Evolutionary conservation across 2,113 vertebrate genomes (phyloP).

Genomic region (Cochlearius cochlearius): DNA sequence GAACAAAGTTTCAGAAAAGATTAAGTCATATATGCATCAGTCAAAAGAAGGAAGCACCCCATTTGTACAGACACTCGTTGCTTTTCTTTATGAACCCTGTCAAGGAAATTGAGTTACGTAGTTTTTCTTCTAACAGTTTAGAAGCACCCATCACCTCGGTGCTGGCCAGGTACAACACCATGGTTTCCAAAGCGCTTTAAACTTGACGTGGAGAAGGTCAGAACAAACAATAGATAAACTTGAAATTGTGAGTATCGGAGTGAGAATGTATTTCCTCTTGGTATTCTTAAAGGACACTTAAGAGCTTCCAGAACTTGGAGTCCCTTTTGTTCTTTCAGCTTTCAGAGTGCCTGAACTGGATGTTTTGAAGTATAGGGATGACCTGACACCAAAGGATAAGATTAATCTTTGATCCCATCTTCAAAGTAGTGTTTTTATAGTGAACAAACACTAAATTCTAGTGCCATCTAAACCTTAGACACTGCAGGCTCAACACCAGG

Average conservation of each 20-base stretch:
- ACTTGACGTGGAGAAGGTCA: neutral
- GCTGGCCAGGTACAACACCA: neutral
- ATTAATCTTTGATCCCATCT: neutral
- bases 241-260: neutral
- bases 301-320: neutral
- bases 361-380: neutral
- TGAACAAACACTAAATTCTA: neutral
- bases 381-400: neutral
- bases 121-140: neutral
- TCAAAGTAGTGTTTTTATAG: neutral
- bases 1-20: neutral
- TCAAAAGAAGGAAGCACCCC: neutral
- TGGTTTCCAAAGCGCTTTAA: neutral
- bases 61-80: fast-evolving
- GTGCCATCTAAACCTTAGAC: neutral
- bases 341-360: neutral
- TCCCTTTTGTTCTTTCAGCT: neutral
- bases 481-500: neutral
- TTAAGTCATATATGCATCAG: neutral
- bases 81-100: neutral
- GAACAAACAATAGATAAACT: neutral
- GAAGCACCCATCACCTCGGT: neutral
- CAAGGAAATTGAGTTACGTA: neutral
- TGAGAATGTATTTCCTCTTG: neutral
- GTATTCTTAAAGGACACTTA: neutral